These are phyloP conservation scores for Limnephilus marmoratus DNA, from an alignment of 2,888 invertebrate species.

Conservation along the genomic window DNA sequence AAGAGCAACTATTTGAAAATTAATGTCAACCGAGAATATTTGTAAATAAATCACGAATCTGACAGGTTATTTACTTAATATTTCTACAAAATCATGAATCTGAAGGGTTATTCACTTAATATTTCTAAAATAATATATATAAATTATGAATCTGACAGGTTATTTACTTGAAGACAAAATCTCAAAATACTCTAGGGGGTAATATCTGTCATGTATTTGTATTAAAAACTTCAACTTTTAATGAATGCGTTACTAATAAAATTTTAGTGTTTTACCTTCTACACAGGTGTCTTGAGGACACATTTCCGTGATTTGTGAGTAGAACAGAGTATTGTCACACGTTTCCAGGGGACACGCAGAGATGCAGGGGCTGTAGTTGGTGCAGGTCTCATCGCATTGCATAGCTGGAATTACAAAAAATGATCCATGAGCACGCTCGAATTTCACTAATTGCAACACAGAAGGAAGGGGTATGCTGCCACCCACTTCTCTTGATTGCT, in stretches of 20 bases:
- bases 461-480: neutral
- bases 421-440: neutral
- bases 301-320: slow-evolving; percentile 79
- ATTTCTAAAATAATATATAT: too few species aligned
- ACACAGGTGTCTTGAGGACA: slow-evolving; percentile 87
- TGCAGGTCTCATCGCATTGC: slow-evolving; percentile 90
- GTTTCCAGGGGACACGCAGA: slow-evolving; percentile 90
- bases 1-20: too few species aligned
- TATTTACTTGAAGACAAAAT: too few species aligned
- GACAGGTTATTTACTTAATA: too few species aligned
- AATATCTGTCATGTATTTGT: too few species aligned
- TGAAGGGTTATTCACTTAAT: too few species aligned
- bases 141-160: too few species aligned
- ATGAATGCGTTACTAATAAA: neutral
- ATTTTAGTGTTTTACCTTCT: slow-evolving; percentile 79
- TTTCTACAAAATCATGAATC: too few species aligned
- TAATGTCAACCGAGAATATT: too few species aligned
- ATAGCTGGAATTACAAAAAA: slow-evolving; percentile 81
- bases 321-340: slow-evolving; percentile 87
- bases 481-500: neutral
- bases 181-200: too few species aligned
- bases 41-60: too few species aligned
- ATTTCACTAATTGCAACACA: neutral
- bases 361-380: slow-evolving; percentile 88
- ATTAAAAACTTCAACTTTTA: neutral